Percentiles rank a stretch among this genome's conserved stretches.
These are phyloP conservation scores for Bambusicola thoracicus DNA, from an alignment of 2,113 vertebrate species.

Conservation along the genomic window DNA sequence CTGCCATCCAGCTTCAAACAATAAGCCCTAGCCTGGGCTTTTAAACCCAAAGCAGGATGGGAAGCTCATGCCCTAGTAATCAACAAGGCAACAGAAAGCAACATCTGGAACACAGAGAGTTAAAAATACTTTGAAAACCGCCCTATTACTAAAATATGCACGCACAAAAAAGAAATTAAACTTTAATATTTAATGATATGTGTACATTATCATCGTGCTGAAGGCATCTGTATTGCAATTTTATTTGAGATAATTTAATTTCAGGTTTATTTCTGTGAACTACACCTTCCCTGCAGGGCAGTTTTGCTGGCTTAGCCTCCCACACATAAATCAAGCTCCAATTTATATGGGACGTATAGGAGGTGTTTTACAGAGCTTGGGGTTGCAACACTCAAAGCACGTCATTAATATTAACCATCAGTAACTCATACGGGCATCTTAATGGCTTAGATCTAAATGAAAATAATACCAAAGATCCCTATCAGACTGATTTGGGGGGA, in stretches of 20 bases:
- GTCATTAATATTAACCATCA: slow-evolving; percentile 49
- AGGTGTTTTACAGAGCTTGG: slow-evolving; percentile 49
- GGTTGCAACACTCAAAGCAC: slow-evolving; percentile 33
- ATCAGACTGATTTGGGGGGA: slow-evolving; percentile 49
- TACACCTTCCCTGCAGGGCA: slow-evolving; percentile 75
- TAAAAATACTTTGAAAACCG: slow-evolving; percentile 7
- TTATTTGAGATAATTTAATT: slow-evolving; percentile 84
- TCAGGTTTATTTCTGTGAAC: slow-evolving; percentile 83
- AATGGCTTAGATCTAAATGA: slow-evolving; percentile 57
- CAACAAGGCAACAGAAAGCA: neutral
- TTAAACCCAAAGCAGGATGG: neutral
- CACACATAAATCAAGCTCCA: slow-evolving; percentile 80
- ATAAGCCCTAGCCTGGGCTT: neutral
- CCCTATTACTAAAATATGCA: slow-evolving; percentile 50
- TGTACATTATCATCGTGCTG: slow-evolving; percentile 84
- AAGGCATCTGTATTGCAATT: slow-evolving; percentile 84
- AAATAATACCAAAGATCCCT: slow-evolving; percentile 40
- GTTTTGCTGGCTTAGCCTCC: slow-evolving; percentile 70
- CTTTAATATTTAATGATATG: slow-evolving; percentile 91
- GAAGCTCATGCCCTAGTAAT: neutral
- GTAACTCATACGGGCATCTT: slow-evolving; percentile 71
- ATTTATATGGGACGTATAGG: slow-evolving; percentile 73
- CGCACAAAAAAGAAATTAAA: slow-evolving; percentile 78
- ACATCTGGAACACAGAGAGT: neutral
- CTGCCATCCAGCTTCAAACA: neutral